phyloP scores from a whole-genome alignment of 2,797 vertebrate genomes.

The Microctenopoma steveboyesi region DNA sequence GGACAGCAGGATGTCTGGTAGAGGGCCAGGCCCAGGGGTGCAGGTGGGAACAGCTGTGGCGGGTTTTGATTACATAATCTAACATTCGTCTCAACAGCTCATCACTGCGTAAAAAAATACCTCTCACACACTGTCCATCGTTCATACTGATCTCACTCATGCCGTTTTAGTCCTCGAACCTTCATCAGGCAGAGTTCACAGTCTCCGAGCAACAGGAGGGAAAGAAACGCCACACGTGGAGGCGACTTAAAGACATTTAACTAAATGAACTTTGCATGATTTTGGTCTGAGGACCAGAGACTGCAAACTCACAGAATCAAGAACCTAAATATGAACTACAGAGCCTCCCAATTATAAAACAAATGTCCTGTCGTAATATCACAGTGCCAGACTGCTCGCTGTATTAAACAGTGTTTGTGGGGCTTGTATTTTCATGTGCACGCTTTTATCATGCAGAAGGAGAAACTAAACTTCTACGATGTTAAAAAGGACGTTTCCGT shows the following conservation, averaged over 20 bases:
- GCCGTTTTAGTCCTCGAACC: neutral
- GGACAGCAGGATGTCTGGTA: constrained; percentile 47
- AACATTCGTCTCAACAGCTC: neutral
- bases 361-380: neutral
- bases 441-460: neutral
- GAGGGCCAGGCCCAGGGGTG: constrained; percentile 28
- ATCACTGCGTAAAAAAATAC: neutral
- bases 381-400: neutral
- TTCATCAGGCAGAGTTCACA: neutral
- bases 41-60: constrained; percentile 38
- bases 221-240: neutral
- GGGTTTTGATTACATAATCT: constrained; percentile 6
- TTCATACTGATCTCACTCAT: no score
- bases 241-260: neutral
- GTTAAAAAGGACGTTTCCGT: neutral
- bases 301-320: constrained; percentile 4
- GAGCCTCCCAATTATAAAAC: no score
- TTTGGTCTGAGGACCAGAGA: neutral
- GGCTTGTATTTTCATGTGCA: neutral
- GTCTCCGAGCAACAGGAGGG: neutral
- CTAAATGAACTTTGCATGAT: neutral
- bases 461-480: neutral
- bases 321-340: no score
- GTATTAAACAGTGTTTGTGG: neutral
- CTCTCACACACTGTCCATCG: neutral